phyloP scores from a whole-genome alignment of 2,113 vertebrate species.

The Theristicus caerulescens region DNA sequence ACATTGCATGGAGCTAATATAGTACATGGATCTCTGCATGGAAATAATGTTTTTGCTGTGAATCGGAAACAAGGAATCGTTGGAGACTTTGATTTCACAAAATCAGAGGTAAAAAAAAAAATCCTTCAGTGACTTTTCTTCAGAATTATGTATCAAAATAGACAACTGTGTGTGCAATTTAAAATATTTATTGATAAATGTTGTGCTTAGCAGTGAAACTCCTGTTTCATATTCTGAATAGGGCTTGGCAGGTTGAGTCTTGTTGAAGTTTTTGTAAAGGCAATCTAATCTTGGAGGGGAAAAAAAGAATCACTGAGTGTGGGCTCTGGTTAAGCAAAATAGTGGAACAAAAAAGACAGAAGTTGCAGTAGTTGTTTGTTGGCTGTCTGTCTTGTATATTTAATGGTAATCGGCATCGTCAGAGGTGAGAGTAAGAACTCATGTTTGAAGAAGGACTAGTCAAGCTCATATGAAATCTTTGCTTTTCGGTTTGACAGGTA shows the following conservation, averaged over 20 bases:
- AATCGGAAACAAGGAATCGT: conserved; percentile 79
- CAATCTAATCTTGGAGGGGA: neutral
- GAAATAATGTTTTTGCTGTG: conserved; percentile 83
- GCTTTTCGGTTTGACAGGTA: neutral
- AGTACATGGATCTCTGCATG: conserved; percentile 80
- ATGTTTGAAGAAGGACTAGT: neutral
- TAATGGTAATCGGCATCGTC: neutral
- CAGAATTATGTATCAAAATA: neutral
- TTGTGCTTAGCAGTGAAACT: neutral
- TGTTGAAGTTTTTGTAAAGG: neutral
- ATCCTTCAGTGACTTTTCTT: neutral
- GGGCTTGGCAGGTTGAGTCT: neutral
- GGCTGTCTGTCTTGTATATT: neutral
- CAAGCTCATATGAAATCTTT: neutral
- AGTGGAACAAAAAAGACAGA: neutral
- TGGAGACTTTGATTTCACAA: conserved; percentile 85
- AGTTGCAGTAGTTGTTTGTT: neutral
- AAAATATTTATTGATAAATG: neutral
- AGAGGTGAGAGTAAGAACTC: neutral
- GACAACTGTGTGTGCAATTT: neutral
- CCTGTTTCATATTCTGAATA: neutral
- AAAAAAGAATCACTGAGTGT: neutral
- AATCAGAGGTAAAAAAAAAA: conserved; percentile 70
- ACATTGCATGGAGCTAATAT: conserved; percentile 73
- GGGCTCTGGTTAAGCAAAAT: neutral